Base-by-base conservation (phyloP, 2,113 vertebrate genomes). In the Anguilla japonica region DNA sequence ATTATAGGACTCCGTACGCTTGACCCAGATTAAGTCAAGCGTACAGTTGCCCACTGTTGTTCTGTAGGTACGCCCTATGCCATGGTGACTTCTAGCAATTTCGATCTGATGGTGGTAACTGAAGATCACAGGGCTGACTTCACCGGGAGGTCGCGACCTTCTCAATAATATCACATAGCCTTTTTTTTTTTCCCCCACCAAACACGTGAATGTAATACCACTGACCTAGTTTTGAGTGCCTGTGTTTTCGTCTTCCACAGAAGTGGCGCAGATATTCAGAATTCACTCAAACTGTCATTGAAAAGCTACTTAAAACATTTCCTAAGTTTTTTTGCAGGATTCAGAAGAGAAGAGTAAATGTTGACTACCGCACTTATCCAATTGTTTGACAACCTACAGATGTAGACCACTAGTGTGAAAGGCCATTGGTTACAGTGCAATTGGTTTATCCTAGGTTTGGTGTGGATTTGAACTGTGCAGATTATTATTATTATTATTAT, bases 91-190 rank as follows among this genome's bases (percentile, higher is more conserved):
- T 75, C n/a, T 1, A 34, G 60, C 60, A n/a, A 75, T 75, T 34
- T 75, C n/a, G 0, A 26, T n/a, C 71, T 75, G n/a, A 75, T 75
- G n/a, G 26, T 75, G 71, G n/a, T 75, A 34, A 34, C 9, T 13
- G 26, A 75, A 29, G 71, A 75, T 75, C 71, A 75, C 71, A 75
- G n/a, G 71, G 71, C n/a, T 75, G n/a, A 75, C n/a, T 75, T 34
- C 22, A 26, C 71, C 34, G 71, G 71, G 71, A 75, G 71, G 71
- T 75, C 34, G n/a, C 34, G 71, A n/a, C 71, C 34, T 34, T 75
- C 71, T 34, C 9, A 71, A 71, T 71, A 34, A 75, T 34, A 75
- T 75, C 71, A 75, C 26, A 20, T 71, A 75, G 71, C 2, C 71
- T 34, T 9, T 53, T 53, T 53, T 34, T 34, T 9, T 53, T 53